A percentile compares a stretch with the other conserved stretches of the same genome.
Evolutionary conservation across 2,888 invertebrate genomes (phyloP).

Genomic region (Spilosoma lubricipeda): DNA sequence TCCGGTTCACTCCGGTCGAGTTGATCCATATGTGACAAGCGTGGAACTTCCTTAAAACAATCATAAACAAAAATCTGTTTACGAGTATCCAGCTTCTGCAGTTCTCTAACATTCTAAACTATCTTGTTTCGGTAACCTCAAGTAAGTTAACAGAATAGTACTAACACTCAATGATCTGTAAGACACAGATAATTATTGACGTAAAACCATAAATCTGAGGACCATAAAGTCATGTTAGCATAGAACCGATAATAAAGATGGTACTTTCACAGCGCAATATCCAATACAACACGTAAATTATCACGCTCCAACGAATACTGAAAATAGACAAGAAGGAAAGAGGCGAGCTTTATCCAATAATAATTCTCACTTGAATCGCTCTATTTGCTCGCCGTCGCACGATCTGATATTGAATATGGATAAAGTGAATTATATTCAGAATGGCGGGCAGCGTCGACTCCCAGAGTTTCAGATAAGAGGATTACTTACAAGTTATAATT

Average conservation of each 20-base stretch:
- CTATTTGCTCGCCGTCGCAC: slow-evolving; percentile 83
- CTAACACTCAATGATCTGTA: slow-evolving; percentile 5
- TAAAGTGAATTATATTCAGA: slow-evolving; percentile 84
- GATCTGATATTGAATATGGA: slow-evolving; percentile 86
- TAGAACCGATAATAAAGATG: slow-evolving; percentile 53
- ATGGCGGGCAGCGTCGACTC: slow-evolving; percentile 77
- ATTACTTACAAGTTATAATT: slow-evolving; percentile 85
- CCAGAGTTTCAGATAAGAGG: slow-evolving; percentile 78
- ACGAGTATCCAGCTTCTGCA: no score
- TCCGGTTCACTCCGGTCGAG: no score
- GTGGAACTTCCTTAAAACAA: no score
- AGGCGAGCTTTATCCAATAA: slow-evolving; percentile 83
- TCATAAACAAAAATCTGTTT: no score
- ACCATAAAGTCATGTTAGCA: slow-evolving; percentile 30
- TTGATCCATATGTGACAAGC: no score
- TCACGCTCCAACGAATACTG: slow-evolving; percentile 73
- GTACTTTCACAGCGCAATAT: slow-evolving; percentile 66
- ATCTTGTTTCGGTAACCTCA: background rate
- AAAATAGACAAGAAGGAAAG: slow-evolving; percentile 79
- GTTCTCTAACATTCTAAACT: background rate
- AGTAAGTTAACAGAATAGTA: background rate
- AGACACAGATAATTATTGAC: slow-evolving; percentile 13
- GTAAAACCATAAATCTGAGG: slow-evolving; percentile 23
- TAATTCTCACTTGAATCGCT: slow-evolving; percentile 84
- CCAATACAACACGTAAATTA: slow-evolving; percentile 78